Conservation (phyloP, 2,797 vertebrate genomes). For the Buceros bicornis region DNA sequence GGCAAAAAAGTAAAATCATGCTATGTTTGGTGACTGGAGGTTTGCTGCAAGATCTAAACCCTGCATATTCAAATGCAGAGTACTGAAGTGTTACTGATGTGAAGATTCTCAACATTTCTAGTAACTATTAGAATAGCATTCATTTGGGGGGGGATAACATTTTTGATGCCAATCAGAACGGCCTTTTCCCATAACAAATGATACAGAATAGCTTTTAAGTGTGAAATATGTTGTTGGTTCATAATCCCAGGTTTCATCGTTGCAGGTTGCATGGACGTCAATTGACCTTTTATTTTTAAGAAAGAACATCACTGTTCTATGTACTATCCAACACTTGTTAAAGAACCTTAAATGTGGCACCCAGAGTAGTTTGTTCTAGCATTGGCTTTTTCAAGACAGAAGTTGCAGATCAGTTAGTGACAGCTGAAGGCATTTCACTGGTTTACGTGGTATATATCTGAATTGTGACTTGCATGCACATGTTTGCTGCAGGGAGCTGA, state of each 20-base stretch:
- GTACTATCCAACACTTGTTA: neutral
- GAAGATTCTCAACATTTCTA: neutral
- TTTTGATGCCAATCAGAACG: neutral
- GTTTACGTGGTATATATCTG: neutral
- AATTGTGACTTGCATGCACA: neutral
- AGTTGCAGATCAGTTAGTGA: fast-evolving
- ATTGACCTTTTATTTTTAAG: neutral
- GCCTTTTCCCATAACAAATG: neutral
- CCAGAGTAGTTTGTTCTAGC: neutral
- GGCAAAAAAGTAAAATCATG: neutral
- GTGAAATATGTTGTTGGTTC: constrained; percentile 25
- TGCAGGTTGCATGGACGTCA: neutral
- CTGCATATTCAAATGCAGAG: neutral
- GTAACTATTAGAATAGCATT: neutral
- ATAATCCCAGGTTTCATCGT: neutral
- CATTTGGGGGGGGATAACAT: neutral
- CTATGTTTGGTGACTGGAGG: neutral
- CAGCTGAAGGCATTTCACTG: neutral
- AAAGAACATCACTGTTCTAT: neutral
- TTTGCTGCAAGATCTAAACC: neutral
- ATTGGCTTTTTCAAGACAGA: neutral
- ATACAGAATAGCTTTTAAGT: neutral
- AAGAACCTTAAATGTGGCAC: neutral
- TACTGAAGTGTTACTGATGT: neutral
- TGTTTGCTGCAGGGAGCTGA: neutral